These are phyloP conservation scores for Ligdia adustata DNA, from an alignment of 2,888 invertebrate genomes.

Conservation along the genomic window DNA sequence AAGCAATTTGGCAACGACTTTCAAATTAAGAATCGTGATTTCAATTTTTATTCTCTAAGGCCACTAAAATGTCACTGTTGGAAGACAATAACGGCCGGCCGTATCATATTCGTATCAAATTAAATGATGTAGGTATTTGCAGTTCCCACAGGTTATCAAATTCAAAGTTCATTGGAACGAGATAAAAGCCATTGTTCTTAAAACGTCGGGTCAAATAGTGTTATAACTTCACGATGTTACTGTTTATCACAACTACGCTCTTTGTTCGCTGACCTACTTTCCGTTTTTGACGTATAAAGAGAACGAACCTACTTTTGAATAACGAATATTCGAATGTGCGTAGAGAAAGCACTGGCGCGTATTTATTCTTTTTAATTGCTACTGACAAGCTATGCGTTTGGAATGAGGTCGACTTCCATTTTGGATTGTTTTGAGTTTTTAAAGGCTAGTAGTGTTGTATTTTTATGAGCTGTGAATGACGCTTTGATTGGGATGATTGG, in stretches of 20 bases:
- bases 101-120: constrained; percentile 48
- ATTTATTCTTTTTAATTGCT: constrained; percentile 40
- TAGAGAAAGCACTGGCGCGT: constrained; percentile 38
- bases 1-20: constrained; percentile 13
- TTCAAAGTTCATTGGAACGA: constrained; percentile 69
- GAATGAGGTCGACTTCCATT: constrained; percentile 33
- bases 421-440: constrained; percentile 34
- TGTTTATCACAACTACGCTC: constrained; percentile 50
- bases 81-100: constrained; percentile 42
- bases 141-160: constrained; percentile 75
- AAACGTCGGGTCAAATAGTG: constrained; percentile 55
- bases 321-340: constrained; percentile 32
- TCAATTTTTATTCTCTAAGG: constrained; percentile 30
- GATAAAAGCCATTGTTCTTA: constrained; percentile 71
- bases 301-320: constrained; percentile 32
- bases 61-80: constrained; percentile 42
- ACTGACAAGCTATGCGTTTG: constrained; percentile 31
- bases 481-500: constrained; percentile 10
- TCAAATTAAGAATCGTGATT: constrained; percentile 33
- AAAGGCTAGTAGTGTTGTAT: constrained; percentile 14
- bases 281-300: constrained; percentile 41
- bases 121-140: constrained; percentile 52
- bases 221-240: constrained; percentile 49
- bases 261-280: constrained; percentile 62
- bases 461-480: constrained; percentile 1